Conservation (phyloP, 2,888 invertebrate species). For the Cheilosia scutellata region DNA sequence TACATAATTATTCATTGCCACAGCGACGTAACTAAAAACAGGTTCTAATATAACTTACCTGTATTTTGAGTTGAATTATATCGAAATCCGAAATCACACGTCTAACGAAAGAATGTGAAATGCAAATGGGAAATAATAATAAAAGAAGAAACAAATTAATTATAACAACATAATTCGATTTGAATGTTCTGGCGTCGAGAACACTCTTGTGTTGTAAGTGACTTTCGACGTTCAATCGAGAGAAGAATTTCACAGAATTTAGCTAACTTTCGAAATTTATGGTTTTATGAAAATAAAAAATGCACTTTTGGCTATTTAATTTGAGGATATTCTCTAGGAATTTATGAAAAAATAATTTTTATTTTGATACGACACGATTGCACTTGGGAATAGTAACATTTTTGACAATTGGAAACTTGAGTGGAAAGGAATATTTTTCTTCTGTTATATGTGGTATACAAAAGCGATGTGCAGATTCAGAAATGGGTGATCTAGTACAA, state of each 20-base stretch:
- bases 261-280: neutral
- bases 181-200: conserved; percentile 46
- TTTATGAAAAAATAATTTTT: conserved; percentile 40
- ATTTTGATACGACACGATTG: conserved; percentile 76
- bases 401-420: conserved; percentile 65
- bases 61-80: conserved; percentile 11
- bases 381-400: conserved; percentile 72
- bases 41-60: conserved; percentile 47
- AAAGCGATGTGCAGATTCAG: conserved; percentile 13
- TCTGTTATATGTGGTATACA: conserved; percentile 20
- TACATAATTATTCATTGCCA: conserved; percentile 31
- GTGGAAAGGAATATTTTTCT: conserved; percentile 56
- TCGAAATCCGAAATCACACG: conserved; percentile 15
- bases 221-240: neutral
- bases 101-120: conserved; percentile 18
- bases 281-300: conserved; percentile 5
- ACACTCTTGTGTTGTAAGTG: conserved; percentile 44
- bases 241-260: conserved; percentile 12
- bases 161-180: conserved; percentile 59
- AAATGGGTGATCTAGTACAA: conserved; percentile 12
- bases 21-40: conserved; percentile 30
- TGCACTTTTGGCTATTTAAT: conserved; percentile 10
- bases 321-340: conserved; percentile 4
- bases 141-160: conserved; percentile 48
- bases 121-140: conserved; percentile 36